Conservation (phyloP, 2,113 vertebrate species). For the Paracanthobrama guichenoti region DNA sequence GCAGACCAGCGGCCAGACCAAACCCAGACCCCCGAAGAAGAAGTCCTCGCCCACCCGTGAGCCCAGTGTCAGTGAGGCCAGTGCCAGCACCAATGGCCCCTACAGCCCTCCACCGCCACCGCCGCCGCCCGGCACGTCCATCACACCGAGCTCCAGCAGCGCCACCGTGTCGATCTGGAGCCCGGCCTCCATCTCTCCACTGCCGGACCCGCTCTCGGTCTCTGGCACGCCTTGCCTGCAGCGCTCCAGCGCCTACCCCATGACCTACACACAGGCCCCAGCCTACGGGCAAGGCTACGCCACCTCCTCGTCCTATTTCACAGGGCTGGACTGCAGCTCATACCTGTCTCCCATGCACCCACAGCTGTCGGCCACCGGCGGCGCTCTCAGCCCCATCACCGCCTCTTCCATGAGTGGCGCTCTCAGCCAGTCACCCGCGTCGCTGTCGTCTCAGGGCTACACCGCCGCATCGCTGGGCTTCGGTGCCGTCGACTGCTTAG, state of each 20-base stretch:
- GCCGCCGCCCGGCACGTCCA: slow-evolving; percentile 72
- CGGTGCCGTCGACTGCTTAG: slow-evolving; percentile 82
- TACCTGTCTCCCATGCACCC: slow-evolving; percentile 89
- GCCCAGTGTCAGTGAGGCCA: slow-evolving; percentile 66
- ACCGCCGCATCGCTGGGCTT: slow-evolving; percentile 80
- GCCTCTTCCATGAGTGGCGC: slow-evolving; percentile 80
- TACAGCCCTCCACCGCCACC: slow-evolving; percentile 78
- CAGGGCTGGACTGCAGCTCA: slow-evolving; percentile 83
- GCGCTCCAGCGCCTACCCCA: slow-evolving; percentile 77
- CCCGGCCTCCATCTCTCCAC: slow-evolving; percentile 83
- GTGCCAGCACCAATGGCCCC: slow-evolving; percentile 69
- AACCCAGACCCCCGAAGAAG: slow-evolving; percentile 83
- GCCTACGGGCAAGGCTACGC: slow-evolving; percentile 82
- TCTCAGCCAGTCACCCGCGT: slow-evolving; percentile 81
- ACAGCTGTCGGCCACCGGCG: slow-evolving; percentile 80
- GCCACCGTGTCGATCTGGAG: slow-evolving; percentile 87
- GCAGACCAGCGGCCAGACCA: slow-evolving; percentile 83
- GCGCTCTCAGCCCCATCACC: slow-evolving; percentile 81
- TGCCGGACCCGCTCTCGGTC: slow-evolving; percentile 79
- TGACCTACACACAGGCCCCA: slow-evolving; percentile 81
- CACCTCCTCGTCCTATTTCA: slow-evolving; percentile 82
- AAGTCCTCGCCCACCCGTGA: slow-evolving; percentile 78
- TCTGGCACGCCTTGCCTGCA: slow-evolving; percentile 78
- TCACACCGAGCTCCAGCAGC: slow-evolving; percentile 77
- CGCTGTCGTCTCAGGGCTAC: slow-evolving; percentile 81